Evolutionary conservation across 1,140 invertebrate genomes (phyloP).

Genomic region (Atta colombica): DNA sequence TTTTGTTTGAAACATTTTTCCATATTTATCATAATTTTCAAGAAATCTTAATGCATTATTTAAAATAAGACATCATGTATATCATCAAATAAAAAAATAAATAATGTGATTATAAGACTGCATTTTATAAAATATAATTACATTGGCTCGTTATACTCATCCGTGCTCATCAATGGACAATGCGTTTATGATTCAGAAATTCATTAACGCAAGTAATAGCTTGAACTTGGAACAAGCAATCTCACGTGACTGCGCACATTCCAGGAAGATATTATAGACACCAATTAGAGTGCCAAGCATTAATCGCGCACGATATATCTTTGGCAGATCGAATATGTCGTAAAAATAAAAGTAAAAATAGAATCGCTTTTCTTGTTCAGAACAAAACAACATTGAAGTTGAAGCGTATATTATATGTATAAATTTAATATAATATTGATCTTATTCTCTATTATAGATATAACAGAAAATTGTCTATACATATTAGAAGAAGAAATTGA

Average conservation of each 20-base stretch:
- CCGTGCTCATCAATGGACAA: background rate
- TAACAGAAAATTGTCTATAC: background rate
- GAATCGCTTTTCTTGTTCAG: background rate
- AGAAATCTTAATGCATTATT: no score
- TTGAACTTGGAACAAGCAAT: conserved; percentile 1
- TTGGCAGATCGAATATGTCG: background rate
- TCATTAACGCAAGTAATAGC: background rate
- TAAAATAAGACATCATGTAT: background rate
- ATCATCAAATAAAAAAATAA: background rate
- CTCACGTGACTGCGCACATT: conserved; percentile 19
- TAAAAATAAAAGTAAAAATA: background rate
- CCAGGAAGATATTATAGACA: conserved; percentile 11
- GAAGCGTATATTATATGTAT: background rate
- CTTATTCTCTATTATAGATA: no score
- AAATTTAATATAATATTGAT: background rate
- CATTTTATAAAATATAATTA: background rate
- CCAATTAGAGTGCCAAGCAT: conserved; percentile 29
- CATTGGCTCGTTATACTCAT: background rate
- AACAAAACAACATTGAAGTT: background rate
- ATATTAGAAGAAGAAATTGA: background rate
- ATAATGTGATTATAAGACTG: background rate
- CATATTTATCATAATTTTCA: no score
- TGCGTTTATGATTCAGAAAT: background rate
- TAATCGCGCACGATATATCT: conserved; percentile 3
- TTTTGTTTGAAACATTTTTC: no score